These are phyloP conservation scores for Coptodon bakossiorum DNA, from an alignment of 2,113 vertebrate species.

Conservation along the genomic window DNA sequence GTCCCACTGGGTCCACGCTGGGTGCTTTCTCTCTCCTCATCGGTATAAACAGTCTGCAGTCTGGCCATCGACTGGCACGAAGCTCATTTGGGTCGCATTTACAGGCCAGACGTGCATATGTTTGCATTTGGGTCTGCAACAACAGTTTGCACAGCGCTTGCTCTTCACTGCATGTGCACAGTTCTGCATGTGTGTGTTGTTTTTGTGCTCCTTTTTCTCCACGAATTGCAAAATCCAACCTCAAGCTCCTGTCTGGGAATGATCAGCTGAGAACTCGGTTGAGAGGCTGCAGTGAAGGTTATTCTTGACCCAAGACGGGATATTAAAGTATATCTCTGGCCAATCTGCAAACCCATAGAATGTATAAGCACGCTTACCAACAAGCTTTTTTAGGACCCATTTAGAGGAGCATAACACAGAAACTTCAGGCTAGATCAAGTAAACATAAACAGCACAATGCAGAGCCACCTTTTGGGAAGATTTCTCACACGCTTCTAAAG, in stretches of 20 bases:
- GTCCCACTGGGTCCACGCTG: slow-evolving; percentile 25
- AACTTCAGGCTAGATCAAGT: neutral
- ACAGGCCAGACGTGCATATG: slow-evolving; percentile 11
- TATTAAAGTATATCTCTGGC: slow-evolving; percentile 2
- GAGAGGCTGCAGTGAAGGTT: slow-evolving; percentile 2
- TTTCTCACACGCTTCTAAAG: slow-evolving; percentile 28
- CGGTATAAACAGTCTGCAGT: slow-evolving; percentile 61
- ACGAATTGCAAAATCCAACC: slow-evolving; percentile 23
- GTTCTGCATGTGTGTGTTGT: neutral
- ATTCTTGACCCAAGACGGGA: slow-evolving; percentile 12
- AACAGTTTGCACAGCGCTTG: slow-evolving; percentile 3
- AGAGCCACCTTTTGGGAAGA: neutral
- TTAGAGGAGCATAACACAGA: neutral
- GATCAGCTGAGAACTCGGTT: slow-evolving; percentile 41
- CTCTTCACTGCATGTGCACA: neutral
- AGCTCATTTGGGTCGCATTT: slow-evolving; percentile 33
- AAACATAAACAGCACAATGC: neutral
- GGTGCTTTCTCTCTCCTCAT: slow-evolving; percentile 4
- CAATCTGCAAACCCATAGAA: slow-evolving; percentile 4
- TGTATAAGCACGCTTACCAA: neutral
- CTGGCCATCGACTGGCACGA: slow-evolving; percentile 16
- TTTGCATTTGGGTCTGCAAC: slow-evolving; percentile 18
- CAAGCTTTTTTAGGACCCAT: neutral
- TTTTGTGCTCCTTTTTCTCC: slow-evolving; percentile 12
- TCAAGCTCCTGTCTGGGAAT: slow-evolving; percentile 19